phyloP scores from a whole-genome alignment of 2,113 vertebrate genomes.

The Protobothrops flavoviridis region DNA sequence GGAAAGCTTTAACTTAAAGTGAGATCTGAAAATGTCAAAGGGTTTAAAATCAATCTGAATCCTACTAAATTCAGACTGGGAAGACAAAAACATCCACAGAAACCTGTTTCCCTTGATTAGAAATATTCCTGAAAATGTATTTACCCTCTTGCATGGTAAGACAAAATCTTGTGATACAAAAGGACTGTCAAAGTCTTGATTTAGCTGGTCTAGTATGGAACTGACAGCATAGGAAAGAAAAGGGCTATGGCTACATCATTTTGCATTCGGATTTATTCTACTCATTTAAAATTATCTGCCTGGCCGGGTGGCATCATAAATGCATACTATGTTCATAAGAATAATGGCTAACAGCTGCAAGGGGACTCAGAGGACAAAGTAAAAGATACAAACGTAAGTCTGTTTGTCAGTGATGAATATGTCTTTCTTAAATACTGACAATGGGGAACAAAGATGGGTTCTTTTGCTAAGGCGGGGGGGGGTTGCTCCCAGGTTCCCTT shows the following conservation, averaged over 20 bases:
- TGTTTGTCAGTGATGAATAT: not conserved
- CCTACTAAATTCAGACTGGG: not conserved
- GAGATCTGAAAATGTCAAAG: not conserved
- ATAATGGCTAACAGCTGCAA: slow-evolving; percentile 32
- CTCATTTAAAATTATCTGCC: slow-evolving; percentile 29
- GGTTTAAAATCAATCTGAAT: not conserved
- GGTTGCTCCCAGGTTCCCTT: not conserved
- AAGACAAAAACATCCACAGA: not conserved
- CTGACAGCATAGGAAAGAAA: not conserved
- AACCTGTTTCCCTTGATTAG: not conserved
- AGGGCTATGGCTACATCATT: not conserved
- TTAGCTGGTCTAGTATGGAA: not conserved
- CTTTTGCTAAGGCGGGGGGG: not conserved
- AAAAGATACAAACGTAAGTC: not conserved
- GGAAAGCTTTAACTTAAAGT: not conserved
- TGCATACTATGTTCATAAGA: slow-evolving; percentile 20
- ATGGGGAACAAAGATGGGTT: not conserved
- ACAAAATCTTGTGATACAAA: not conserved
- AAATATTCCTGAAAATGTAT: not conserved
- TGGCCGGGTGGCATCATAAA: slow-evolving; percentile 23
- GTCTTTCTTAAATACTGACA: not conserved
- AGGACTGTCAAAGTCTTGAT: not conserved
- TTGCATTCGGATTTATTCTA: slow-evolving; percentile 16
- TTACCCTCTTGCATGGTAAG: not conserved
- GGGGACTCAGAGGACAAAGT: slow-evolving; percentile 17